These are phyloP conservation scores for Bucorvus abyssinicus DNA, from an alignment of 2,797 vertebrate genomes.

Conservation along the genomic window DNA sequence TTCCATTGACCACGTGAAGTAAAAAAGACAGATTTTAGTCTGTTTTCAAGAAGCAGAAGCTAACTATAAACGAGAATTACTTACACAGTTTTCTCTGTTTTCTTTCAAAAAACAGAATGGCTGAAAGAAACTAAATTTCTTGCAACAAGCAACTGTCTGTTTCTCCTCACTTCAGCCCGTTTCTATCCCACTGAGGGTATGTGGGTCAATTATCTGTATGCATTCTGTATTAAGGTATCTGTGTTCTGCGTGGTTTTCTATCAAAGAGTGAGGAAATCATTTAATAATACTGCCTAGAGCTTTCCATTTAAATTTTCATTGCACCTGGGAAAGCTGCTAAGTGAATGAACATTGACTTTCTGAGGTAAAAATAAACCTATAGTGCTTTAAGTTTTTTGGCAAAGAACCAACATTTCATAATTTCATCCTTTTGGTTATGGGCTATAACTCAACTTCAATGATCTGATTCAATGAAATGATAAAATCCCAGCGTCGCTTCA, in stretches of 20 bases:
- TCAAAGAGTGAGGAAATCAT: constrained; percentile 59
- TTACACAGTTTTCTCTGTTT: not conserved
- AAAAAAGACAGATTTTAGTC: not conserved
- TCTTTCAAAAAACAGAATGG: not conserved
- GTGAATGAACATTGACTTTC: constrained; percentile 68
- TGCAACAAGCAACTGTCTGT: not conserved
- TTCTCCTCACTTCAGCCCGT: not conserved
- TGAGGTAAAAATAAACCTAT: constrained; percentile 72
- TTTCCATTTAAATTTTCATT: constrained; percentile 77
- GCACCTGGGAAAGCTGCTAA: constrained; percentile 64
- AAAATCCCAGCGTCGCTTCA: constrained; percentile 53
- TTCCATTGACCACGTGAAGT: not conserved
- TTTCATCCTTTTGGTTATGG: constrained; percentile 67
- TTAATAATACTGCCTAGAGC: constrained; percentile 62
- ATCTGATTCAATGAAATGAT: constrained; percentile 72
- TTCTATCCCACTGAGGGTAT: not conserved
- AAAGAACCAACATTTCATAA: constrained; percentile 63
- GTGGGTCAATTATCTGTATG: constrained; percentile 15
- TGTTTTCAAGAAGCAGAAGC: not conserved
- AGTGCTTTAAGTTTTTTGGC: constrained; percentile 67
- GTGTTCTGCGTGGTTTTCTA: constrained; percentile 42
- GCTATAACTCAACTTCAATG: constrained; percentile 75
- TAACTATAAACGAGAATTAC: not conserved
- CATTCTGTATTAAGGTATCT: constrained; percentile 63
- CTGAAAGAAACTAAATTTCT: not conserved